Evolutionary conservation across 2,797 vertebrate genomes (phyloP), one percentile per base, ranked within the genome.

Genomic region (Malacoraja senta): DNA sequence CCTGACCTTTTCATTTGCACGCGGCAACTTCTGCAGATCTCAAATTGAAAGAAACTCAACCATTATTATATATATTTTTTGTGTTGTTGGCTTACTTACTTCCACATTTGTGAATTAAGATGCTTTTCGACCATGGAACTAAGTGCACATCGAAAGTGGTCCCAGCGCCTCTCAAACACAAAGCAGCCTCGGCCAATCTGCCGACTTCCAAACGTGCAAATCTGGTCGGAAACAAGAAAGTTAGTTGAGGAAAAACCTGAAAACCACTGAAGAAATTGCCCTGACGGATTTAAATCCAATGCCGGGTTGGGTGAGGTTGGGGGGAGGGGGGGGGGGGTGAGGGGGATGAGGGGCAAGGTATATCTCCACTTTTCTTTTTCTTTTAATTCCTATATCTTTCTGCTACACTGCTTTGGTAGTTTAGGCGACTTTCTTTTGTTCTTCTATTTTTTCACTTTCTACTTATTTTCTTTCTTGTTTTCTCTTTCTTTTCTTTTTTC

Each of bases 21-120:
- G 1, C 6, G 1, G 4, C 71, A 74, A 74, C 21, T 21, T 26
- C 24, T 19, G 71, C 38, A 74, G 53, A 10, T 74, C 53, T 8
- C 44, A 90, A 38, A 90, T 9, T 71, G 32, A 68, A 71, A 90
- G n/a, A 9, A 53, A 15, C n/a, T 26, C 26, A 63, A 86, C 29
- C 13, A 86, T 32, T 53, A 44, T 44, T 44, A 44, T 38, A 3
- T 3, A 44, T 53, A 4, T 53, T 71, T 35, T 79, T 79, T 72
- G n/a, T n/a, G n/a, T n/a, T 91, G 32, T 74, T 93, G 29, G 44
- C 61, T 32, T 94, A 97, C 98, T 97, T 96, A 99, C 99, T 97
- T 99, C 99, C 99, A 99, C 96, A 99, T 98, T 95, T 99, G 98
- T 80, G 98, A 97, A 93, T 98, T 99, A 94, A 99, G 97, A 94